phyloP scores from a whole-genome alignment of 37 sponge, comb jelly and placozoan species.

The Beroe ovata region DNA sequence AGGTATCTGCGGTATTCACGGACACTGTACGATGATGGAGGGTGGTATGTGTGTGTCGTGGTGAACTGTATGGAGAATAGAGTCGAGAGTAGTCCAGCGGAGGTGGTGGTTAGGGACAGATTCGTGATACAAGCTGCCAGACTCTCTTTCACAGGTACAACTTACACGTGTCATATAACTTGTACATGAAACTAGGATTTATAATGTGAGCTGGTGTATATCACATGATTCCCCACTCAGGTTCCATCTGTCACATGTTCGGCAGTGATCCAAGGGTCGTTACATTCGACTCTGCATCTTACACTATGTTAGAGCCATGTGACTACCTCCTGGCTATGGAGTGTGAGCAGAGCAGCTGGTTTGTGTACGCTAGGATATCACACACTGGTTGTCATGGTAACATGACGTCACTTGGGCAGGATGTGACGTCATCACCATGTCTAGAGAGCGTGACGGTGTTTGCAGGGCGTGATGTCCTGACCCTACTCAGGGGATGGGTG shows the following conservation, averaged over 20 bases:
- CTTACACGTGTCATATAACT: too few relatives aligned
- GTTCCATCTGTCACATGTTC: constrained; percentile 28
- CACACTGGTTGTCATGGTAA: background rate
- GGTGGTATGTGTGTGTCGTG: background rate
- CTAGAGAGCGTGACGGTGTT: constrained; percentile 18
- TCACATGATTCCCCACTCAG: background rate
- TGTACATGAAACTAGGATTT: too few relatives aligned
- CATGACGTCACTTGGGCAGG: background rate
- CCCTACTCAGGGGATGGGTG: constrained; percentile 23
- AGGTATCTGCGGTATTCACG: background rate
- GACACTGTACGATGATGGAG: constrained; percentile 21
- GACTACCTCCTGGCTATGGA: constrained; percentile 60
- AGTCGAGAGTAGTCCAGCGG: background rate
- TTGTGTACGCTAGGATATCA: background rate
- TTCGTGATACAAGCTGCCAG: background rate
- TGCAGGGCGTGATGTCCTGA: background rate
- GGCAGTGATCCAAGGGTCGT: background rate
- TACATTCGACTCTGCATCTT: constrained; percentile 6
- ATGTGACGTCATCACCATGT: background rate
- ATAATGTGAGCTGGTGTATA: background rate
- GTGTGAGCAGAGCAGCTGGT: background rate
- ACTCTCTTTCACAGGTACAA: background rate
- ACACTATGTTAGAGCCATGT: background rate
- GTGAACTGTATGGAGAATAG: background rate
- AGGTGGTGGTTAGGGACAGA: background rate